phyloP scores from a whole-genome alignment of 2,888 invertebrate species.

The Hydraecia micacea region DNA sequence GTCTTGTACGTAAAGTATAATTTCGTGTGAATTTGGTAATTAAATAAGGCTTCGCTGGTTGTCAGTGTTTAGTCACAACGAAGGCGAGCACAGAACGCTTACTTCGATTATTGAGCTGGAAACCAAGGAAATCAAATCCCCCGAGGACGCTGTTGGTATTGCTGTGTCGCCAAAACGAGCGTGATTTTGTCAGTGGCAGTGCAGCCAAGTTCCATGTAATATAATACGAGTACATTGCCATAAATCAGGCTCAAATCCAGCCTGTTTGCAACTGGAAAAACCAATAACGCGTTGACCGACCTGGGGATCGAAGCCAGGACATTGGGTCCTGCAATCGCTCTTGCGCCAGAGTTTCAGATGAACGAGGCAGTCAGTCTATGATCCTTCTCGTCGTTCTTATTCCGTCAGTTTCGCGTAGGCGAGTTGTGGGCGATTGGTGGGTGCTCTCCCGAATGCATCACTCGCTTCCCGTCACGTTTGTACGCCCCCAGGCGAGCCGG shows the following conservation, averaged over 20 bases:
- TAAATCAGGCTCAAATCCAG: not conserved
- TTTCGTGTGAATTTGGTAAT: slow-evolving; percentile 18
- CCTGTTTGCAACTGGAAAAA: not conserved
- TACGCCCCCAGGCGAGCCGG: slow-evolving; percentile 45
- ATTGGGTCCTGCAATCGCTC: not conserved
- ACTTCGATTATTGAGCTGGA: not conserved
- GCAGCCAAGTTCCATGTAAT: not conserved
- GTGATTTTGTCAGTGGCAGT: not conserved
- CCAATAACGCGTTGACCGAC: not conserved
- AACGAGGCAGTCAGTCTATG: not conserved
- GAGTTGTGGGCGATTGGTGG: slow-evolving; percentile 65
- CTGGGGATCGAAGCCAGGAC: not conserved
- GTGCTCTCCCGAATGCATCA: slow-evolving; percentile 65
- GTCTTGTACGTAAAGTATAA: not conserved
- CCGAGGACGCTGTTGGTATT: not conserved
- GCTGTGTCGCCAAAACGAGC: not conserved
- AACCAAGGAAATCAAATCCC: not conserved
- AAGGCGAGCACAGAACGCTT: slow-evolving; percentile 21
- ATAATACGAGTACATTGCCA: not conserved
- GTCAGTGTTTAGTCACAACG: slow-evolving; percentile 30
- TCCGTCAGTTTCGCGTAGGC: slow-evolving; percentile 51
- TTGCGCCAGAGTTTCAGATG: not conserved
- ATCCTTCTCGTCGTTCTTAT: slow-evolving; percentile 39
- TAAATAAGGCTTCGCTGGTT: slow-evolving; percentile 45
- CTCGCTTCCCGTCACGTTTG: slow-evolving; percentile 60